A percentile compares a stretch with the other conserved stretches of the same genome.
These are phyloP conservation scores for Sorex fumeus DNA, from an alignment of 2,113 vertebrate species.

Conservation along the genomic window DNA sequence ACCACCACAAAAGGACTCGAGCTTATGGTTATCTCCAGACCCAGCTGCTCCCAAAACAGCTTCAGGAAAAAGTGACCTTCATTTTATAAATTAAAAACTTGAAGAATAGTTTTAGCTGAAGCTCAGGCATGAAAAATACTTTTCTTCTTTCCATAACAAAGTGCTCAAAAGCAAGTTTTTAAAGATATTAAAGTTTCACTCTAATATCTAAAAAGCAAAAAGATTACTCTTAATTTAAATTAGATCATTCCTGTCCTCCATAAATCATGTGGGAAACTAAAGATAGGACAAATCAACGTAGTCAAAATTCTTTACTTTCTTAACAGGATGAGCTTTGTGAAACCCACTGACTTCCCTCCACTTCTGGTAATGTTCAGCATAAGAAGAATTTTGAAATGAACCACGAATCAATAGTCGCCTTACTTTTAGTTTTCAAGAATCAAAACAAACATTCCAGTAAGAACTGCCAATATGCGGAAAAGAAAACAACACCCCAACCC, in stretches of 20 bases:
- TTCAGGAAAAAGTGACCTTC: not conserved
- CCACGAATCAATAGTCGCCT: not conserved
- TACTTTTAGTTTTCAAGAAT: not conserved
- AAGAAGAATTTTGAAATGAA: not conserved
- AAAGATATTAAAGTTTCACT: too few species aligned
- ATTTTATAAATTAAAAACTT: not conserved
- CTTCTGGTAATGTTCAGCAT: not conserved
- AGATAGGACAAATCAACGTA: not conserved
- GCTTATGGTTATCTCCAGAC: not conserved
- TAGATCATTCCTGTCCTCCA: not conserved
- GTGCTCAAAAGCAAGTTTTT: not conserved
- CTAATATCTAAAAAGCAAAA: not conserved
- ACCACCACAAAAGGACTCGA: not conserved
- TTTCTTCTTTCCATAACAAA: not conserved
- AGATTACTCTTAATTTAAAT: not conserved
- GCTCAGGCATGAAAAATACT: not conserved
- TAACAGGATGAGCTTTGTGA: not conserved
- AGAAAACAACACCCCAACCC: not conserved
- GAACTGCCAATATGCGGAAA: not conserved
- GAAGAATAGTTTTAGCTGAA: not conserved
- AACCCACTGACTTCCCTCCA: not conserved
- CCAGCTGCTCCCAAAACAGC: not conserved
- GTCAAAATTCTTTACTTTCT: not conserved
- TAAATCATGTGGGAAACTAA: not conserved
- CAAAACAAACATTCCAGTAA: not conserved